Evolutionary conservation across 2,113 vertebrate species (phyloP).

Genomic region (Heptranchias perlo): DNA sequence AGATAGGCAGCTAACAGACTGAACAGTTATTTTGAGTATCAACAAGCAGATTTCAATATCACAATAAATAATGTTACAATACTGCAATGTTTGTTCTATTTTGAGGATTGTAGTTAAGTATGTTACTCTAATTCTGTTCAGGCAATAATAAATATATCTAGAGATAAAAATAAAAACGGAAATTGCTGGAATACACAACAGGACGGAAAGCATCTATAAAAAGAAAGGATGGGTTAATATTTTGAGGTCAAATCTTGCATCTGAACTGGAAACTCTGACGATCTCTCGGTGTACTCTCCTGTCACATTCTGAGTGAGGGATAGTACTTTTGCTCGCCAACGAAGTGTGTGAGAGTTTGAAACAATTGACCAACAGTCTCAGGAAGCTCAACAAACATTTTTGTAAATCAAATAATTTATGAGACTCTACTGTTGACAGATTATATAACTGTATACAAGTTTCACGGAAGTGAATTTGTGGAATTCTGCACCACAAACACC

Average conservation of each 20-base stretch:
- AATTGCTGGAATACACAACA: neutral
- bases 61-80: neutral
- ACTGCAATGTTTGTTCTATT: neutral
- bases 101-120: neutral
- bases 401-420: neutral
- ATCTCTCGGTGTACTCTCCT: neutral
- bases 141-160: neutral
- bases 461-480: neutral
- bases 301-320: neutral
- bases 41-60: neutral
- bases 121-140: neutral
- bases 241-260: neutral
- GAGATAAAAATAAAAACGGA: neutral
- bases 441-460: neutral
- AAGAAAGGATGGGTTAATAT: neutral
- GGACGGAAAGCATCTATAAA: neutral
- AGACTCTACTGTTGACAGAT: neutral
- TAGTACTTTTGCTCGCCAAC: neutral
- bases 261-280: neutral
- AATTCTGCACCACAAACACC: neutral
- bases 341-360: neutral
- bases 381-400: neutral
- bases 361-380: neutral
- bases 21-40: neutral
- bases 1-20: neutral